Base-by-base conservation (phyloP, 2,797 vertebrate species). In the Alauda arvensis region DNA sequence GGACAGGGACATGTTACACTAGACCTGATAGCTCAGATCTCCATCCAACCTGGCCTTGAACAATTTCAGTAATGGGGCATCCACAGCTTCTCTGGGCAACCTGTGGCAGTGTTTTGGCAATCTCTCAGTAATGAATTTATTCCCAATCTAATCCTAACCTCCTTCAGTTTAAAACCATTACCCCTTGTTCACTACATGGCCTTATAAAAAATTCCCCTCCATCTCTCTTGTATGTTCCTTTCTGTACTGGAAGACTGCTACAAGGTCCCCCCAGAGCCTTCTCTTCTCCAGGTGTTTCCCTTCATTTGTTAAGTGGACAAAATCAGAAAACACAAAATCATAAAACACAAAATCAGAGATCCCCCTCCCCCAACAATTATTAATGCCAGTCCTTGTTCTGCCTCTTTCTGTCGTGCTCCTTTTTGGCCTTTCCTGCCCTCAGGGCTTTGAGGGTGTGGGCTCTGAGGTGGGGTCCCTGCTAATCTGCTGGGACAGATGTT, bases 351-450 rank as follows among this genome's bases (percentile, higher is more conserved):
- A 57, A 39, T 8, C 2, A 6, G 23, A 37, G 12, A 46, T 65
- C 7, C 28, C 7, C 3, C 1, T 15, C 18, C 6, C 24, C 14
- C 17, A 14, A 6, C 4, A n/a, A 8, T 39, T 63, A 21, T 14
- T 49, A n/a, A 14, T 55, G 18, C 0, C 0, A 59, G 5, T 66
- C 23, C 13, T 69, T 66, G 3, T 33, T 66, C 11, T 29, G 1
- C 34, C 39, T 87, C 39, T 43, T 53, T 8, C 12, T 57, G 12
- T 39, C 6, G 0, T 31, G 12, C 4, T 70, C 13, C 17, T 78
- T 71, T 65, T 18, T 23, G 65, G 26, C 6, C 11, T 20, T 67
- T 20, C 7, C 12, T 59, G 6, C 33, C 9, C 29, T 61, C 18
- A 68, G 46, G 33, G 43, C 9, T 74, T 42, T 14, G n/a, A 52